Base-by-base conservation (phyloP, 2,797 vertebrate species). In the Danio choprae region DNA sequence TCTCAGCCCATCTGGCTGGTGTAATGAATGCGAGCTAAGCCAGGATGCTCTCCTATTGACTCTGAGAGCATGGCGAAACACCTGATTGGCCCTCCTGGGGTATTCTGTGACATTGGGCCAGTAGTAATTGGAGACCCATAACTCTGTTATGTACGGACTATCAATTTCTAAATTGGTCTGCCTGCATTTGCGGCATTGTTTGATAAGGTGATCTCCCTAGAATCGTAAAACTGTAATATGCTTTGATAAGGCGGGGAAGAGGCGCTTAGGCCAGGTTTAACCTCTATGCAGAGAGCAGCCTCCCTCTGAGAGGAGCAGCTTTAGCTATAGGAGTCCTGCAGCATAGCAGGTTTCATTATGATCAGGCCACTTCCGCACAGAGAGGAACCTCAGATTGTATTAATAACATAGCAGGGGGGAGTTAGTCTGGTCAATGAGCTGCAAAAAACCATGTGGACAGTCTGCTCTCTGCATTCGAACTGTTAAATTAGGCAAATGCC, bases 1-100 rank as follows among this genome's bases (percentile, higher is more conserved):
- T 92, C 90, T 91, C 90, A 89, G 90, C 89, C 93, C 91, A 94
- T 92, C 91, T 92, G 90, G 90, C 91, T 92, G 90, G 89, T 86
- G 91, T 92, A 93, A 93, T 93, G 93, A 94, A 94, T 90, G 89
- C 86, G 84, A 82, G 87, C 87, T 70, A 63, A 84, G 87, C 87
- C 76, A 91, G 41, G 87, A 91, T 88, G 88, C 89, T 92, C 92
- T 89, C 91, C 89, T 91, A 90, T 81, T 88, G 87, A 82, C 88
- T 88, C 90, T 79, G 90, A 92, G 92, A 89, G 91, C 88, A 90
- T 89, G 90, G 89, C 90, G 81, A 90, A 90, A 90, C 93, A 92
- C 89, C 92, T 92, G 91, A 92, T 87, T 89, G 89, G 90, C 87
- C 89, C 84, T 80, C 89, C 90, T 88, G 89, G 91, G 90, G 91